Percentiles rank a stretch among this genome's conserved stretches.
These are phyloP conservation scores for Uria aalge DNA, from an alignment of 2,113 vertebrate species.

Conservation along the genomic window DNA sequence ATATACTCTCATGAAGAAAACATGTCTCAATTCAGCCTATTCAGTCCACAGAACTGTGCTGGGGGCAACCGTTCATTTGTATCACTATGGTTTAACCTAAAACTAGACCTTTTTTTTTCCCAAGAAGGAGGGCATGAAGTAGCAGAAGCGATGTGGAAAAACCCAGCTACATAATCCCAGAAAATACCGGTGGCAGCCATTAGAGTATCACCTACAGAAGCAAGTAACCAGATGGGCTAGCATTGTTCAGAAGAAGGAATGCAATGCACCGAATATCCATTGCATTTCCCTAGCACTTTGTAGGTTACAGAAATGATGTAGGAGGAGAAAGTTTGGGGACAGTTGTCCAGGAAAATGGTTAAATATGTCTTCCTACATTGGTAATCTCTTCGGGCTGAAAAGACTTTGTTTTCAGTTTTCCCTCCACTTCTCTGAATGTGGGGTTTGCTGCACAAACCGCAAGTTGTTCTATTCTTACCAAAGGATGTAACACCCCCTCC, in stretches of 20 bases:
- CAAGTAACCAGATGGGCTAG: not conserved
- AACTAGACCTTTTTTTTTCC: not conserved
- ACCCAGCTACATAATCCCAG: not conserved
- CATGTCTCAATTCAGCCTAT: not conserved
- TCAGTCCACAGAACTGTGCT: not conserved
- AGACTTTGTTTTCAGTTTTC: not conserved
- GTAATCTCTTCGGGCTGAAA: not conserved
- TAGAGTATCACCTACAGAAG: not conserved
- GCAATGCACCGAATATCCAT: not conserved
- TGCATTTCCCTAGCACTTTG: not conserved
- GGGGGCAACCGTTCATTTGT: not conserved
- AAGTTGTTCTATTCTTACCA: not conserved
- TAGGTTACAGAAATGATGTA: not conserved
- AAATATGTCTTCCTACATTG: not conserved
- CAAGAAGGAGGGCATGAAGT: not conserved
- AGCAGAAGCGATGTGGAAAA: not conserved
- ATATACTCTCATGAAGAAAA: not conserved
- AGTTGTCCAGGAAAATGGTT: not conserved
- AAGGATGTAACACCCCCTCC: not conserved
- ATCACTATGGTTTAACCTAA: not conserved
- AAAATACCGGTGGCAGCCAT: not conserved
- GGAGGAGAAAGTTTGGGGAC: not conserved
- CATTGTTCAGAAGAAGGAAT: not conserved
- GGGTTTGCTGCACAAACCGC: not conserved
- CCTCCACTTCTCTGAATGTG: not conserved